Evolutionary conservation across 2,797 vertebrate genomes (phyloP), one percentile per base, ranked within the genome.

Genomic region (Sciurus carolinensis): DNA sequence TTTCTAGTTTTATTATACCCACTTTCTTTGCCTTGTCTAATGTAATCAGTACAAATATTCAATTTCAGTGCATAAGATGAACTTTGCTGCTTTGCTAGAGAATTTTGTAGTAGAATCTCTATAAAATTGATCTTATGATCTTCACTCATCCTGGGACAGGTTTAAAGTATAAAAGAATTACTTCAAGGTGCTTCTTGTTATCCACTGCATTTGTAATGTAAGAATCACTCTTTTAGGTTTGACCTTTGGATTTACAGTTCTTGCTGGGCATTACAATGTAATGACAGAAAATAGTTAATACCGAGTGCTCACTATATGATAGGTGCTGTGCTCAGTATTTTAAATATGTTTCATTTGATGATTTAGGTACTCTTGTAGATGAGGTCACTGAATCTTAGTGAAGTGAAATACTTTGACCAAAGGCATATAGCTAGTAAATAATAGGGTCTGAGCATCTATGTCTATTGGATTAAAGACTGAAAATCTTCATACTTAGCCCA

Each of bases 111-210:
- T 66, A 79, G 52, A 72, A 33, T 77, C 18, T 85, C 50, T 47
- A 81, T 85, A 84, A 85, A 92, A 77, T 88, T 92, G 84, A 84
- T 75, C n/a, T 90, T 69, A 57, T 13, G 64, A 83, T 50, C 33
- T 71, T 79, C 12, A 90, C 36, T 90, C 87, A 79, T 79, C 75
- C 64, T 30, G 30, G 39, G 50, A 83, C 30, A 52, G 42, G 6
- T 72, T 87, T 83, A 73, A 91, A 87, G 30, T 33, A 71, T 57
- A 47, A 82, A 81, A 54, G 30, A n/a, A 50, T 33, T 90, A 36
- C 54, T 79, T 44, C 11, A 24, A 36, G 9, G 36, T 30, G 18
- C 5, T 75, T 79, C 39, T 81, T 66, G 5, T 33, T 69, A 54
- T 81, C 22, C 17, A 7, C 30, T 87, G 39, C 18, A 69, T 90